phyloP scores from a whole-genome alignment of 2,113 vertebrate species.

The Talpa occidentalis region DNA sequence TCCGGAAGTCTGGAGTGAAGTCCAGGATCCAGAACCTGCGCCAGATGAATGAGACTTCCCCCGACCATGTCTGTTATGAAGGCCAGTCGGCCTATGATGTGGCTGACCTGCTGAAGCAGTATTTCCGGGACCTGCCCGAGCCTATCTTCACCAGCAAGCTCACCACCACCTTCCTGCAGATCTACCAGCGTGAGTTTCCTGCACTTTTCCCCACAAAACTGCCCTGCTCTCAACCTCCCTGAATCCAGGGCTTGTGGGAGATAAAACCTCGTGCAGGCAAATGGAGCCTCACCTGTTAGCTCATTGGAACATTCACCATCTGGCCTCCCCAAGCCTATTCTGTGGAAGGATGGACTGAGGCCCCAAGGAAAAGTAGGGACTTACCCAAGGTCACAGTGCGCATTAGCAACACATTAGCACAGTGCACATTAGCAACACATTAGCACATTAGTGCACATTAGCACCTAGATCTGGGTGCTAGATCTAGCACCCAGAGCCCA shows the following conservation, averaged over 20 bases:
- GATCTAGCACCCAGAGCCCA: not conserved
- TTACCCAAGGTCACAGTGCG: not conserved
- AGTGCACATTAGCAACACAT: too few relatives aligned
- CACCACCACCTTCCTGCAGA: slow-evolving; percentile 91
- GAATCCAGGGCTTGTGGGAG: not conserved
- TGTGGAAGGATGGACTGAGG: slow-evolving; percentile 16
- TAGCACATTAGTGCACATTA: too few relatives aligned
- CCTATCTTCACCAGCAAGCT: slow-evolving; percentile 93
- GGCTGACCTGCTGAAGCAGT: slow-evolving; percentile 93
- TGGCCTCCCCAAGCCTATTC: not conserved
- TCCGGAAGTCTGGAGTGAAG: slow-evolving; percentile 93
- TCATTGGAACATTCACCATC: not conserved
- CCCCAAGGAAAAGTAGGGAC: not conserved
- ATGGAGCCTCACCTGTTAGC: not conserved
- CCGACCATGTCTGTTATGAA: slow-evolving; percentile 89
- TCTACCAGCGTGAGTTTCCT: slow-evolving; percentile 89
- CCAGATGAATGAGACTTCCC: slow-evolving; percentile 90
- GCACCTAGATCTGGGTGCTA: too few relatives aligned
- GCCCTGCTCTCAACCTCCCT: not conserved
- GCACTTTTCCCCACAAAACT: not conserved
- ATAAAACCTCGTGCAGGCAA: not conserved
- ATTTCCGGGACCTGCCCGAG: slow-evolving; percentile 92
- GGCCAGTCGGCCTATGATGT: slow-evolving; percentile 93
- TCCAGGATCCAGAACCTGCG: slow-evolving; percentile 91
- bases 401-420: not conserved